Percentiles rank a stretch among this genome's conserved stretches.
phyloP scores from a whole-genome alignment of 2,797 vertebrate genomes.

The Rousettus madagascariensis region DNA sequence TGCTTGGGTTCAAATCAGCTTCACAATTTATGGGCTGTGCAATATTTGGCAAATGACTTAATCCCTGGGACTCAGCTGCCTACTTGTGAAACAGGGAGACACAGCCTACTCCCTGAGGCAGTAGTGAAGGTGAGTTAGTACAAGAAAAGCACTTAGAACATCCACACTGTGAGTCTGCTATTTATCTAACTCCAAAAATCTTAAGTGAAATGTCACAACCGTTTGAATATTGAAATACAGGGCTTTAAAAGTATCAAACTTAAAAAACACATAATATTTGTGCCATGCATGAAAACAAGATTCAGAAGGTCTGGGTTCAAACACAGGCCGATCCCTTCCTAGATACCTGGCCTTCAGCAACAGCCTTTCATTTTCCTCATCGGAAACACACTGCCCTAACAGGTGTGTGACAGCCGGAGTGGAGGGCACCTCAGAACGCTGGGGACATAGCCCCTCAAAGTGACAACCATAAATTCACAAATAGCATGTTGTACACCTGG shows the following conservation, averaged over 20 bases:
- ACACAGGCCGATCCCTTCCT: not conserved
- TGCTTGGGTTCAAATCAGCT: not conserved
- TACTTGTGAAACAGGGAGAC: not conserved
- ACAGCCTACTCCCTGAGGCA: not conserved
- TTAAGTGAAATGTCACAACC: not conserved
- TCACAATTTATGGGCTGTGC: not conserved
- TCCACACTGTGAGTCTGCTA: not conserved
- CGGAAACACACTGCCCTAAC: not conserved
- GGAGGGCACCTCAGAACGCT: not conserved
- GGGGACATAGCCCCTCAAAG: not conserved
- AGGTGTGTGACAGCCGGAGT: not conserved
- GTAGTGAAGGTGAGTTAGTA: not conserved
- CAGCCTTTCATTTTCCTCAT: not conserved
- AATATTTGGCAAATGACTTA: not conserved
- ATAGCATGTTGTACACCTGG: not conserved
- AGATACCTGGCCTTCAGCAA: not conserved
- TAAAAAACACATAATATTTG: not conserved
- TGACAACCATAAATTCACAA: not conserved
- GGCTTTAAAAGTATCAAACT: not conserved
- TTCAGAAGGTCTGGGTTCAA: conserved; percentile 15
- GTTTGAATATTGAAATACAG: not conserved
- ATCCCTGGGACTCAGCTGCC: not conserved
- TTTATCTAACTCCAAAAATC: not conserved
- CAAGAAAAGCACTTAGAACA: not conserved
- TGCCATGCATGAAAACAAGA: not conserved